These are phyloP conservation scores for Acleris emargana DNA, from an alignment of 2,888 invertebrate species.

Conservation along the genomic window DNA sequence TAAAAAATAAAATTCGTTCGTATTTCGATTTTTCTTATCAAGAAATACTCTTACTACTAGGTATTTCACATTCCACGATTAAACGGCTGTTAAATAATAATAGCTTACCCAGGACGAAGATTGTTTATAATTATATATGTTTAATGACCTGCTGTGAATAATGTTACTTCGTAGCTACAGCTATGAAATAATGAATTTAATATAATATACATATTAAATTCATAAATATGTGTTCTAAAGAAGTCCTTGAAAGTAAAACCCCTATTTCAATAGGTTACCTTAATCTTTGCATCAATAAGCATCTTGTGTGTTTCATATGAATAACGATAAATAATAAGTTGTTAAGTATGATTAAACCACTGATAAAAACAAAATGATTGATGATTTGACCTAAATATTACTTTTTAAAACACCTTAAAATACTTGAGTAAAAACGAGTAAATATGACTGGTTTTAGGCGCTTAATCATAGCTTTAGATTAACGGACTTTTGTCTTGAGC, in stretches of 20 bases:
- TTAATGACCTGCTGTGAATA: no score
- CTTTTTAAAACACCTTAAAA: no score
- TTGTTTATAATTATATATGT: no score
- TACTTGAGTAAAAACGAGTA: no score
- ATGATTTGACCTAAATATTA: no score
- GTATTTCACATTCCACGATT: constrained; percentile 3
- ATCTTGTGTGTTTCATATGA: neutral
- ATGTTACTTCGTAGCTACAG: no score
- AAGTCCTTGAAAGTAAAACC: no score
- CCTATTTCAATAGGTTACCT: neutral
- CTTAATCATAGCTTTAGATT: constrained; percentile 17
- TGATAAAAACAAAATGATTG: constrained; percentile 1
- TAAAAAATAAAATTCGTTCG: no score
- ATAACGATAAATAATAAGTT: neutral
- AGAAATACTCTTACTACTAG: neutral
- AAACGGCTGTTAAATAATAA: constrained; percentile 22
- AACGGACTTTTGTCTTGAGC: constrained; percentile 4
- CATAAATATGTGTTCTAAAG: no score
- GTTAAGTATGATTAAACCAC: neutral
- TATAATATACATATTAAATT: no score
- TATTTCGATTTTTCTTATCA: neutral
- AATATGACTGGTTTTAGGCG: neutral
- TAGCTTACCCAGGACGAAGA: neutral
- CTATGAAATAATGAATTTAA: no score
- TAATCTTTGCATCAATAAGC: neutral